Percentiles rank a stretch among this genome's conserved stretches.
phyloP scores from a whole-genome alignment of 2,888 invertebrate genomes.

The Tiphia femorata region DNA sequence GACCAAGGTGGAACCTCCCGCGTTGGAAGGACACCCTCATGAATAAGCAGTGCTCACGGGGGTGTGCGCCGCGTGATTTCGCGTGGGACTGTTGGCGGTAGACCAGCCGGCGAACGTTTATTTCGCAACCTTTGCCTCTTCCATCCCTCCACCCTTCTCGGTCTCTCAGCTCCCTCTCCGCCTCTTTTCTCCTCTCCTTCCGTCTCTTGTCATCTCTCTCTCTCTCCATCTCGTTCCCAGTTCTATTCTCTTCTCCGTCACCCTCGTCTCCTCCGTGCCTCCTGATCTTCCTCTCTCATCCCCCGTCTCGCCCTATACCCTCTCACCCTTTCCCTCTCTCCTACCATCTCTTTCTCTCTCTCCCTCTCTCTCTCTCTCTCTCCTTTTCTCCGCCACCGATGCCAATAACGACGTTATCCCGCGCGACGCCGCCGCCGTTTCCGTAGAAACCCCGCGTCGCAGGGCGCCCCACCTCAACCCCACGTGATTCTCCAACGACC shows the following conservation, averaged over 20 bases:
- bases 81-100: conserved; percentile 66
- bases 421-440: conserved; percentile 59
- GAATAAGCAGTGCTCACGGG: conserved; percentile 56
- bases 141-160: conserved; percentile 21
- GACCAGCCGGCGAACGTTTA: conserved; percentile 67
- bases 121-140: conserved; percentile 65
- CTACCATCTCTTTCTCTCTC: not conserved
- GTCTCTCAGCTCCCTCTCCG: conserved; percentile 14
- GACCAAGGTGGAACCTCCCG: conserved; percentile 30
- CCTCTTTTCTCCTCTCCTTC: conserved; percentile 14
- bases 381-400: conserved; percentile 45
- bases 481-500: conserved; percentile 58
- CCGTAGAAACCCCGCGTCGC: conserved; percentile 58
- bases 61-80: conserved; percentile 63
- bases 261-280: not conserved
- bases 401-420: conserved; percentile 67
- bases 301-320: not conserved
- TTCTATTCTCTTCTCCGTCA: no score
- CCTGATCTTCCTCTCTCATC: not conserved
- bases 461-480: conserved; percentile 40
- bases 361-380: conserved; percentile 1
- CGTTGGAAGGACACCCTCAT: conserved; percentile 45
- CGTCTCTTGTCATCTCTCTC: not conserved
- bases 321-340: not conserved
- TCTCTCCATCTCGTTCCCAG: not conserved